Base-by-base conservation (phyloP, 2,888 invertebrate species). In the Melieria omissa region DNA sequence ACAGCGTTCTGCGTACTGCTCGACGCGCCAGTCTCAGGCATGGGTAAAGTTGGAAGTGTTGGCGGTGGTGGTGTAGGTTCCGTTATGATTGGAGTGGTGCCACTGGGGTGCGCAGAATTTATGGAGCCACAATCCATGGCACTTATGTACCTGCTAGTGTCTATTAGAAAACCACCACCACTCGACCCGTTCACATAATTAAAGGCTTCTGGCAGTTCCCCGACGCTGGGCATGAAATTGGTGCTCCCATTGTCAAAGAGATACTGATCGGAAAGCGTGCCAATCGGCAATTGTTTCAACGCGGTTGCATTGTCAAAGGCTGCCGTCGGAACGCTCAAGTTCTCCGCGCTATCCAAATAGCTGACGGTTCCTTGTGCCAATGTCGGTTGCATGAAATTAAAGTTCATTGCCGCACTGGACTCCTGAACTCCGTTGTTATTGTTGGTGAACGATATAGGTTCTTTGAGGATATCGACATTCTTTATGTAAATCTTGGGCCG, bases 401-500 rank as follows among this genome's bases (percentile, higher is more conserved):
- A 70, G 55, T 75, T 73, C 65, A 74, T 45, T 14, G 55, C 72
- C 29, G 74, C 74, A 66, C 66, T 73, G 3, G 58, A 29, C 29
- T 29, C 29, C 29, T 16, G 44, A 52, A 67, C 3, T 67, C 75
- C 61, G 71, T 74, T 78, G 41, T 76, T 45, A 14, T 76, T 78
- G 47, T 77, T 72, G 0, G 85, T 81, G 65, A 85, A 73, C 54
- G 84, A 74, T 74, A 86, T 82, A 1, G 86, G 85, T 64, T 86
- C 84, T 70, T 86, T 86, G 0, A 86, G 68, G 4, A 86, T 86
- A 61, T 87, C 86, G 14, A 87, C 86, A 73, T 86, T 87, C 73
- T 86, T 84, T 6, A 87, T 86, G 71, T 86, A 87, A 71, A 87
- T 87, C 76, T 87, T 87, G 3, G 86, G 86, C 29, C 81, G 81